These are phyloP conservation scores for Bettongia penicillata DNA, from an alignment of 2,113 vertebrate species.

Conservation along the genomic window DNA sequence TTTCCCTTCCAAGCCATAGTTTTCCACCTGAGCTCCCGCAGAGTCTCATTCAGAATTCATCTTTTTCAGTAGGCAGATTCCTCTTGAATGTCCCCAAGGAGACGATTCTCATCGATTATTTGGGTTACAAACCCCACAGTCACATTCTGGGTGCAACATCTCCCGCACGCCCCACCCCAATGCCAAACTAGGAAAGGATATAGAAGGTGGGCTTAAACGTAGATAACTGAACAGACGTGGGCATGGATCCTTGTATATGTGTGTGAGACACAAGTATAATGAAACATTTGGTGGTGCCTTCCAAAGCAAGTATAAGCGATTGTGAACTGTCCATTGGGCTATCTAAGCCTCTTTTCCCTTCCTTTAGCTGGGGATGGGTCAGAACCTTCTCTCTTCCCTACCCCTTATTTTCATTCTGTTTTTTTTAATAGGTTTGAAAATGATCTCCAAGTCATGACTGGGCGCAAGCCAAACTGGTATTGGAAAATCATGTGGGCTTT, in stretches of 20 bases:
- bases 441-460: constrained; percentile 92
- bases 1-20: fast-evolving
- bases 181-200: neutral
- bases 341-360: neutral
- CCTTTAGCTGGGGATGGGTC: neutral
- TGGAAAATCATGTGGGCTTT: constrained; percentile 92
- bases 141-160: neutral
- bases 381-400: neutral
- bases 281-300: neutral
- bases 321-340: neutral
- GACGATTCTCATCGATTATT: neutral
- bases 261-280: neutral
- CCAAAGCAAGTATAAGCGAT: neutral
- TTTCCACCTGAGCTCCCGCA: neutral
- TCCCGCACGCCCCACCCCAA: too few relatives aligned
- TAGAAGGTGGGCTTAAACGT: fast-evolving
- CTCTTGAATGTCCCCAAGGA: neutral
- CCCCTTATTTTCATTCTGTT: neutral
- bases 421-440: constrained; percentile 89
- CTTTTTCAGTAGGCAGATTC: neutral
- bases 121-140: neutral
- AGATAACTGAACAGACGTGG: neutral
- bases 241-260: neutral
- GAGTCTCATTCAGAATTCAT: neutral
- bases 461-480: constrained; percentile 89